Percentiles rank a stretch among this genome's conserved stretches.
Evolutionary conservation across 2,888 invertebrate species (phyloP).

Genomic region (Timema podura): DNA sequence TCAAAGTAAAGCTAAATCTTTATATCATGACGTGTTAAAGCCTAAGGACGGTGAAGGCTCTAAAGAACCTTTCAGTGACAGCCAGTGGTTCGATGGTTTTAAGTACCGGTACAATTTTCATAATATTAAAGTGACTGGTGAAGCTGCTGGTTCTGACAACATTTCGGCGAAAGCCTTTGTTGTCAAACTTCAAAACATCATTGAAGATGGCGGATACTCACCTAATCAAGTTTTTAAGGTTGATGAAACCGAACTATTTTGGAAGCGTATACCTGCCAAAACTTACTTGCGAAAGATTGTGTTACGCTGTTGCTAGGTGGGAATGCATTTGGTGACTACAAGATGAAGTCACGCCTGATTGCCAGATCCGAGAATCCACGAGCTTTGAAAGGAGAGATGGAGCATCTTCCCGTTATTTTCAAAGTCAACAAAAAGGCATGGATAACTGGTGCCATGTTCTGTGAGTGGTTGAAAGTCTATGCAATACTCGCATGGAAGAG

Average conservation of each 20-base stretch:
- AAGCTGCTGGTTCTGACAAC: no score
- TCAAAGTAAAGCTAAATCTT: no score
- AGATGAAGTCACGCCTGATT: constrained; percentile 11
- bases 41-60: no score
- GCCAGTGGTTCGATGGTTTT: no score
- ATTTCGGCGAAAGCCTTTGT: no score
- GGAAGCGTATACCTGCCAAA: background rate
- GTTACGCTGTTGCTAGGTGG: background rate
- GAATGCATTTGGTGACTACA: constrained; percentile 12
- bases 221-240: background rate
- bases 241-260: background rate
- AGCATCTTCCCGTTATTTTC: background rate
- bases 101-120: no score
- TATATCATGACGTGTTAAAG: no score
- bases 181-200: no score
- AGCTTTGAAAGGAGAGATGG: background rate
- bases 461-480: background rate
- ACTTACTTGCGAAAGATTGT: constrained; percentile 15
- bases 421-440: constrained; percentile 12
- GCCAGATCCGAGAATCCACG: background rate
- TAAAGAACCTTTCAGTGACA: no score
- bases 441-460: constrained; percentile 1
- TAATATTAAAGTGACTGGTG: no score
- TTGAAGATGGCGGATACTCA: no score
- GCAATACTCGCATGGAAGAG: background rate